Evolutionary conservation across 2,888 invertebrate species (phyloP), one percentile per base, ranked within the genome.

Genomic region (Nomada ruficornis): DNA sequence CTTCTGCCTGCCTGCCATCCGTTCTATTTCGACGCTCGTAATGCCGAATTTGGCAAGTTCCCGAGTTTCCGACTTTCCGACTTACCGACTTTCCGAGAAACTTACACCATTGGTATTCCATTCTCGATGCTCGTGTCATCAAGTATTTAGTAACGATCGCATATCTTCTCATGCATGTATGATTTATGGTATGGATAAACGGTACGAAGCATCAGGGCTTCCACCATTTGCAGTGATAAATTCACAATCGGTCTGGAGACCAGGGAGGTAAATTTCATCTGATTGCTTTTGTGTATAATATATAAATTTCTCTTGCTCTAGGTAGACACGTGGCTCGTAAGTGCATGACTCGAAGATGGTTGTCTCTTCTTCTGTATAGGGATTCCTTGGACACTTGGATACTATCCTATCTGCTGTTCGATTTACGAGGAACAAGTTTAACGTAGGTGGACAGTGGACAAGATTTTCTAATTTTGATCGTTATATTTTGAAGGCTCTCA

Each of bases 1-100:
- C 80, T 79, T 77, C 69, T 57, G 47, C 54, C 52, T 29, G 76
- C 36, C 77, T 57, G 26, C 68, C 57, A 26, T 76, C 64, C 70
- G 42, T 78, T 80, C 77, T 69, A 68, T 67, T 70, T 59, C 69
- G 62, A 54, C 69, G n/a, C 55, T 73, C 73, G 84, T 82, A 82
- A 78, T 79, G 79, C 70, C 63, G 73, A 80, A 86, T 86, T 89
- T 89, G 89, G 87, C 88, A 89, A 72, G 77, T 80, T 82, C 84
- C 86, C 86, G 75, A 64, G 71, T 54, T 69, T 77, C 72, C n/a
- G 68, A 10, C 60, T 29, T 57, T 18, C 2, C 26, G 26, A 26
- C 26, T 26, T 26, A 2, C 26, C 26, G 26, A 26, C 26, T 26
- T 26, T 15, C 63, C 73, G 20, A 26, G 23, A 20, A 68, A 71